Base-by-base conservation (phyloP, 2,113 vertebrate genomes). In the Anolis carolinensis region DNA sequence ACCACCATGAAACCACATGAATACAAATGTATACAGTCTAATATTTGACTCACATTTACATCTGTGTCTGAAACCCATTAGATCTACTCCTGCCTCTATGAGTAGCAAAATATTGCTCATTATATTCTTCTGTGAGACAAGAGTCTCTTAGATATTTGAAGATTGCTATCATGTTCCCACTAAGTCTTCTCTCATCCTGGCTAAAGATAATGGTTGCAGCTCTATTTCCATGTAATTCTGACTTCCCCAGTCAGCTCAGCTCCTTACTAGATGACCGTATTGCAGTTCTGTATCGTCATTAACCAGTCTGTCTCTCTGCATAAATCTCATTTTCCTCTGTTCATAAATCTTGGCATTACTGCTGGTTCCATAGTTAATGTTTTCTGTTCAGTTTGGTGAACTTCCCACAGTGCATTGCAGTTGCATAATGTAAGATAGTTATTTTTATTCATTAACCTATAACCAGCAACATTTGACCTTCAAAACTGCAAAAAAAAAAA, bases 401-500 rank as follows among this genome's bases (percentile, higher is more conserved):
- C 1, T 76, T 92, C 92, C 91, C 77, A 91, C 90, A 89, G 88
- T 14, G 36, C 83, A 79, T 89, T 74, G 81, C 80, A 89, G 83
- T 70, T 92, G 90, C 90, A 71, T 74, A 89, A 73, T 59, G 84
- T 52, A 52, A 85, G 72, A 39, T 62, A 83, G 82, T 88, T 88
- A 25, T 63, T 85, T 89, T 92, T 88, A 92, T 92, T 86, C 79
- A 4, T 0, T 76, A 71, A 67, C 83, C 87, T 92, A 82, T 83
- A 82, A 83, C 70, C 90, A 86, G 76, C 59, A 91, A 91, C 39
- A 73, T 73, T 74, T 90, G 86, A 92, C 86, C 86, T 90, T 91
- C 81, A 80, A 39, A 84, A 86, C 85, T 87, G 79, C 67, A 72
- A 44, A 55, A 80, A 55, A 77, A 30, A 30, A 30, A 79, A 87